Evolutionary conservation across 1,140 invertebrate genomes (phyloP), one percentile per base, ranked within the genome.

Genomic region (Paraescarpia echinospica): DNA sequence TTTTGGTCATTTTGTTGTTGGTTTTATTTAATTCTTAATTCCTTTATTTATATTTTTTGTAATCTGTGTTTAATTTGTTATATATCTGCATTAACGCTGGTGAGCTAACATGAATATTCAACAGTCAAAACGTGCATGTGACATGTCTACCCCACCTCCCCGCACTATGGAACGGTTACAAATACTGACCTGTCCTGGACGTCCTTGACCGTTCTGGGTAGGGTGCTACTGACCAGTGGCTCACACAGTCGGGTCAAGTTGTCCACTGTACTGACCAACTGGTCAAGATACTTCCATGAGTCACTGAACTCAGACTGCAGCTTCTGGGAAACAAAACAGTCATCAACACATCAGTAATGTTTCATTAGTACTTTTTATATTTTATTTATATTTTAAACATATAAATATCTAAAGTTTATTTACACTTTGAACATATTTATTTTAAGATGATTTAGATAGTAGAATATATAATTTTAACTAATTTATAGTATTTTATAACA

Each of bases 181-280:
- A 35, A 12, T 4, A 33, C 91, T 33, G 34, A 91, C 91, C 48
- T 91, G 91, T 77, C 93, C 77, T 95, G 94, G 18, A 95, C 34
- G 89, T 95, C 95, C 33, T 93, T 88, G 34, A 94, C 93, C 18
- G 94, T 94, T 33, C 94, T 94, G 94, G 95, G 94, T 4, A 95
- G 93, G 31, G 95, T 94, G 41, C 93, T 92, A 92, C 93, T 93
- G 12, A 95, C 94, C 34, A 93, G 91, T 27, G 94, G 92, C 91
- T 96, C 95, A 95, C 95, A 95, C n/a, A 95, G 93, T 89, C 95
- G 93, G 92, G 48, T 35, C 33, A 91, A 48, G 31, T 35, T 90
- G 88, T 89, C 92, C 27, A 89, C 35, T 41, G 92, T 59, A 31
- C 51, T 90, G 27, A 59, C 33, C n/a, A 89, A n/a, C 35, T 89